Conservation (phyloP, 2,888 invertebrate species). For the Apoda limacodes region DNA sequence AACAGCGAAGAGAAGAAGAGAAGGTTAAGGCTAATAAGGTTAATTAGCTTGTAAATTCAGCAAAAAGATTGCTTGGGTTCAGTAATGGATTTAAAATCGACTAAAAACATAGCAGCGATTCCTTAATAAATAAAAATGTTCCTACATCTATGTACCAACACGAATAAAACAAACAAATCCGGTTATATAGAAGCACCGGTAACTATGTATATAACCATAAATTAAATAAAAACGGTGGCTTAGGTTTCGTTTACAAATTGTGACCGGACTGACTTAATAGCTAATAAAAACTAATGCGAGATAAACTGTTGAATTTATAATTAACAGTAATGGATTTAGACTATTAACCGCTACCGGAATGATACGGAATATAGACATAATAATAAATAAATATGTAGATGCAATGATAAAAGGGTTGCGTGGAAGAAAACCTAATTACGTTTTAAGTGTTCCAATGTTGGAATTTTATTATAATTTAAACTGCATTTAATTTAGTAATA, state of each 20-base stretch:
- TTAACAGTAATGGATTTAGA: slow-evolving; percentile 63
- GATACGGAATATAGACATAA: slow-evolving; percentile 63
- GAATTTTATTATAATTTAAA: too few species aligned
- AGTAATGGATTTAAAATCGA: slow-evolving; percentile 1
- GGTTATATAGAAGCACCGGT: slow-evolving; percentile 19
- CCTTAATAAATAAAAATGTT: background rate
- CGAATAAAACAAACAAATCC: slow-evolving; percentile 9
- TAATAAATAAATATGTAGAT: slow-evolving; percentile 65
- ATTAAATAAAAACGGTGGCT: slow-evolving; percentile 34
- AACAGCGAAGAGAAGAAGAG: too few species aligned
- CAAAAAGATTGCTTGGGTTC: too few species aligned
- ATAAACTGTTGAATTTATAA: slow-evolving; percentile 58
- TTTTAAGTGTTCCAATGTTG: too few species aligned
- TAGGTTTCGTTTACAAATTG: slow-evolving; percentile 61
- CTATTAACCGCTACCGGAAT: slow-evolving; percentile 68
- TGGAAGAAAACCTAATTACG: too few species aligned
- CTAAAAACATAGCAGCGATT: slow-evolving; percentile 3
- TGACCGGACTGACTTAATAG: slow-evolving; percentile 43
- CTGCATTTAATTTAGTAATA: too few species aligned
- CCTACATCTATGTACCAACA: slow-evolving; percentile 2
- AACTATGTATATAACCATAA: slow-evolving; percentile 20
- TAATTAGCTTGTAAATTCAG: too few species aligned
- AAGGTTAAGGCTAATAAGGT: too few species aligned
- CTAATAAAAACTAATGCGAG: slow-evolving; percentile 60
- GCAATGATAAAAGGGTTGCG: too few species aligned